phyloP scores from a whole-genome alignment of 2,888 invertebrate genomes.

The Drosophila anceps region DNA sequence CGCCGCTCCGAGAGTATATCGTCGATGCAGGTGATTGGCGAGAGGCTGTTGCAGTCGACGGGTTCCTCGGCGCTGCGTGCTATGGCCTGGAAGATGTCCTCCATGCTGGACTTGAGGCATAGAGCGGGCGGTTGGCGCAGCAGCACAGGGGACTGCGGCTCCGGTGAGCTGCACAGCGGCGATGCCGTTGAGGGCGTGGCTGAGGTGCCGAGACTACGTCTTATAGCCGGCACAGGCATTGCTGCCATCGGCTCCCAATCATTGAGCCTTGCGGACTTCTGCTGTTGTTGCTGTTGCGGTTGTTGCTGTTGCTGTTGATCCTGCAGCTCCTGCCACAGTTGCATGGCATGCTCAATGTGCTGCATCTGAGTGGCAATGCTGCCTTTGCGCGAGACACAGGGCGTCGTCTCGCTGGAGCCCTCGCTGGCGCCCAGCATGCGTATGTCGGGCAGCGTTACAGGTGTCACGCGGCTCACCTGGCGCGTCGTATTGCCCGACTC shows the following conservation, averaged over 20 bases:
- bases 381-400: slow-evolving; percentile 55
- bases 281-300: slow-evolving; percentile 43
- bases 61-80: slow-evolving; percentile 80
- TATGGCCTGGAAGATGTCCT: slow-evolving; percentile 84
- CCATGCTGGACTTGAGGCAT: slow-evolving; percentile 82
- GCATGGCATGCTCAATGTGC: slow-evolving; percentile 81
- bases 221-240: slow-evolving; percentile 45
- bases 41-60: slow-evolving; percentile 62
- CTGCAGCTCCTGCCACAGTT: slow-evolving; percentile 75
- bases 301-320: slow-evolving; percentile 51
- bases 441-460: slow-evolving; percentile 71
- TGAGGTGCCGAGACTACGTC: slow-evolving; percentile 70
- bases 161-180: slow-evolving; percentile 72
- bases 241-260: slow-evolving; percentile 65
- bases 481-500: slow-evolving; percentile 77
- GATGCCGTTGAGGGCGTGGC: slow-evolving; percentile 82
- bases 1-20: slow-evolving; percentile 84
- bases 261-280: slow-evolving; percentile 13
- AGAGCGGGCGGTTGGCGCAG: slow-evolving; percentile 71
- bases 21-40: slow-evolving; percentile 84
- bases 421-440: slow-evolving; percentile 58
- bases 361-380: slow-evolving; percentile 71
- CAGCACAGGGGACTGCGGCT: slow-evolving; percentile 65
- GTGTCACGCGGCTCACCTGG: slow-evolving; percentile 80
- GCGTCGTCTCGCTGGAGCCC: slow-evolving; percentile 60